Evolutionary conservation across 1,140 invertebrate species (phyloP).

Genomic region (Brachionus calyciflorus): DNA sequence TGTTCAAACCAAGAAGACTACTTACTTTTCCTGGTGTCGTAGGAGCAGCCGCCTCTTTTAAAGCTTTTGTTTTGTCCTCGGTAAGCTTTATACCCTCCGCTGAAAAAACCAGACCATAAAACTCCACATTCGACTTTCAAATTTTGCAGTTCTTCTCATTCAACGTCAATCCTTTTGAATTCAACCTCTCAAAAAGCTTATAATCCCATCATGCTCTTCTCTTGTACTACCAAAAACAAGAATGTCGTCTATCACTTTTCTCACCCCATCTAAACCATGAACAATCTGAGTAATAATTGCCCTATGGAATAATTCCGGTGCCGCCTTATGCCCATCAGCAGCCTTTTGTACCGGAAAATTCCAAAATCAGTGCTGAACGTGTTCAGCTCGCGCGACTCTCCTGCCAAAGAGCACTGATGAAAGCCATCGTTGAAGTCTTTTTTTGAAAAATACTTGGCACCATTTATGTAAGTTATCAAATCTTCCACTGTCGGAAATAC

Average conservation of each 20-base stretch:
- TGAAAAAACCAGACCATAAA: background rate
- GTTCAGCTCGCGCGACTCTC: conserved; percentile 16
- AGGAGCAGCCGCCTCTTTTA: conserved; percentile 41
- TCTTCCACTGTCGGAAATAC: conserved; percentile 35
- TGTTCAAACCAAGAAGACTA: conserved; percentile 32
- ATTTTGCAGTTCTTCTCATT: conserved; percentile 45
- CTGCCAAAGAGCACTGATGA: conserved; percentile 27
- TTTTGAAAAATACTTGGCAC: conserved; percentile 31
- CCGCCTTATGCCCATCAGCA: conserved; percentile 35
- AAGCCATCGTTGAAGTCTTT: conserved; percentile 29
- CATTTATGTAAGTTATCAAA: conserved; percentile 36
- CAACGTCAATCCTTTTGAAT: background rate
- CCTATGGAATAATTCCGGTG: conserved; percentile 32
- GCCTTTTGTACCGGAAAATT: conserved; percentile 29
- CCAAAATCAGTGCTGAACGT: conserved; percentile 41
- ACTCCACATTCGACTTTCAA: background rate
- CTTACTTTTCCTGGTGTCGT: conserved; percentile 33
- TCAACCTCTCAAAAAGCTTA: background rate
- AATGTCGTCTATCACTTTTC: background rate
- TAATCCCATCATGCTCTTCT: background rate
- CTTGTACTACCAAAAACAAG: background rate
- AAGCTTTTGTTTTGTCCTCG: conserved; percentile 4
- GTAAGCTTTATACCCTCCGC: background rate
- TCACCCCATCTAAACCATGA: background rate
- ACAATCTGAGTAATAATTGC: background rate